Conservation (phyloP, 2,888 invertebrate species). For the Orthosia gracilis region DNA sequence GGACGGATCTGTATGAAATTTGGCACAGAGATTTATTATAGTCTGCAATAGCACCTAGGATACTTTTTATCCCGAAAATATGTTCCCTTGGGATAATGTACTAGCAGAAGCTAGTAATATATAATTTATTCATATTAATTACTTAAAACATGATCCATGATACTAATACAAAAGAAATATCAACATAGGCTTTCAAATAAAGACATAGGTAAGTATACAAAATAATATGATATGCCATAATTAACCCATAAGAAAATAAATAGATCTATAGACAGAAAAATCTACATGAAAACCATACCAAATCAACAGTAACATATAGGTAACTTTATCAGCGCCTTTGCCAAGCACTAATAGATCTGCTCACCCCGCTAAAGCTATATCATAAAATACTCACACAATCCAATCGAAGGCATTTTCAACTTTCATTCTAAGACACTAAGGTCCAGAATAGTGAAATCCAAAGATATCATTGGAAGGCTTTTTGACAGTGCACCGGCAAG, state of each 20-base stretch:
- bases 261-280: background rate
- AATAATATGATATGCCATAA: no score
- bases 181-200: no score
- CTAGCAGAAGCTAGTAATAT: no score
- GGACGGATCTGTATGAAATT: no score
- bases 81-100: no score
- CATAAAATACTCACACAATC: slow-evolving; percentile 70
- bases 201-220: no score
- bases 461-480: slow-evolving; percentile 75
- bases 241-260: background rate
- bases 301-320: background rate
- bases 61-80: no score
- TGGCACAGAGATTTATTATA: no score
- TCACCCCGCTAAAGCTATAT: slow-evolving; percentile 46
- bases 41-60: no score
- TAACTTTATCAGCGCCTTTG: background rate
- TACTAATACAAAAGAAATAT: no score
- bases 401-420: slow-evolving; percentile 64
- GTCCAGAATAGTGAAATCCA: slow-evolving; percentile 72
- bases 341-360: slow-evolving; percentile 38
- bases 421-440: slow-evolving; percentile 52
- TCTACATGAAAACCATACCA: background rate
- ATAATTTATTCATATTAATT: no score
- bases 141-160: no score
- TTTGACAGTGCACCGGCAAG: slow-evolving; percentile 81